phyloP scores from a whole-genome alignment of 1,140 invertebrate genomes.

The Tetramorium alpestre region DNA sequence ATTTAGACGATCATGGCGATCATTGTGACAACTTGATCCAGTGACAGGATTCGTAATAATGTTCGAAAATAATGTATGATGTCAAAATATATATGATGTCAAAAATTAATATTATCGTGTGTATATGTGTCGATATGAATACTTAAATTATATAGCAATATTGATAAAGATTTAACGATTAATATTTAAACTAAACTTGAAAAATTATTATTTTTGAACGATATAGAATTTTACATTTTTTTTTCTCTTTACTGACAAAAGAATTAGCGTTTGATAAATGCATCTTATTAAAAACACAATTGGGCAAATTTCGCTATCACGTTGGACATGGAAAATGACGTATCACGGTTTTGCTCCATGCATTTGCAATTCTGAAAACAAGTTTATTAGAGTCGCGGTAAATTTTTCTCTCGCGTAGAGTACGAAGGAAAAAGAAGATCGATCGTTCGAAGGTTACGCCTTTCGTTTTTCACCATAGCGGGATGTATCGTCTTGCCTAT shows the following conservation, averaged over 20 bases:
- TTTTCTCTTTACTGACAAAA: not conserved
- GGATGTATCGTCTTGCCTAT: slow-evolving; percentile 73
- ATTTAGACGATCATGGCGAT: slow-evolving; percentile 20
- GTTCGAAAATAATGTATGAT: slow-evolving; percentile 14
- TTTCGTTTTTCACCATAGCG: slow-evolving; percentile 76
- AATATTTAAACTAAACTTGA: not conserved
- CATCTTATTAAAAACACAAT: not conserved
- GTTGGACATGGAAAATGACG: not conserved
- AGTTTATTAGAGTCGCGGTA: slow-evolving; percentile 38
- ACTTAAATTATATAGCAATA: not conserved
- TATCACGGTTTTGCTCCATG: not conserved
- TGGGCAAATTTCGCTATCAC: not conserved
- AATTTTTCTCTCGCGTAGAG: slow-evolving; percentile 46
- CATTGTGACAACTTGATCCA: slow-evolving; percentile 49
- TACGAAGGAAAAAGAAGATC: slow-evolving; percentile 66
- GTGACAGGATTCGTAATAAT: slow-evolving; percentile 41
- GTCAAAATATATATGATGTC: not conserved
- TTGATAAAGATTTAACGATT: not conserved
- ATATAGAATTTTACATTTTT: slow-evolving; percentile 1
- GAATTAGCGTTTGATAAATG: too few relatives aligned
- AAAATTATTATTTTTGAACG: not conserved
- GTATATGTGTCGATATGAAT: not conserved
- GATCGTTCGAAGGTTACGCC: slow-evolving; percentile 72
- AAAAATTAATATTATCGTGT: not conserved
- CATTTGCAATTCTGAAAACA: slow-evolving; percentile 32